Evolutionary conservation across 2,797 vertebrate genomes (phyloP), one percentile per base, ranked within the genome.

Genomic region (Crocodylus rhombifer): DNA sequence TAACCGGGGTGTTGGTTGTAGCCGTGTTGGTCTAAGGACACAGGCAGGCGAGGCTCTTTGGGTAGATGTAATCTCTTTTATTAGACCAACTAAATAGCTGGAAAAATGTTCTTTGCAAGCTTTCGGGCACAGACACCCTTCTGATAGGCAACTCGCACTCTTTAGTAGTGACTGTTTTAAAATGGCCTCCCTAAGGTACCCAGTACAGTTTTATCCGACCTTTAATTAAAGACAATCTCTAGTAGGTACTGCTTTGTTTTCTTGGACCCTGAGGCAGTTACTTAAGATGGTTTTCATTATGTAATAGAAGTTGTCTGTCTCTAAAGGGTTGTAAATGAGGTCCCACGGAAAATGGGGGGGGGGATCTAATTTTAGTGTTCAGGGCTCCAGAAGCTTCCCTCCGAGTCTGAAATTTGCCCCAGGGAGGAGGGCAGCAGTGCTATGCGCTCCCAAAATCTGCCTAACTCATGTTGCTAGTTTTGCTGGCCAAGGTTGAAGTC

Each of bases 201-300:
- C 0, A 0, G 10, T 84, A 84, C 89, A 18, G 1, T 92, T 94
- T 82, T 84, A 84, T 92, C 89, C 94, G 81, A 23, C 77, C 76
- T 93, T 88, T 88, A 84, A 92, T 90, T 81, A 87, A 55, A n/a
- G 77, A 60, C 89, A 14, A 2, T 65, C 84, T 86, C 91, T 93
- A 25, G 77, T 91, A 8, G 81, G 73, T 83, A 77, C 0, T 0
- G 1, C 1, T 67, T 65, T 84, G 76, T 76, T 80, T 74, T 42
- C 33, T 71, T 71, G 69, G 36, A 82, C 89, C 91, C 58, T 82
- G 77, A 13, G 90, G 91, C 94, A 80, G 87, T 60, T 67, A 85
- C 87, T 89, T 20, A 76, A 58, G 89, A 74, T 13, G 2, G 85
- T 69, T 88, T 62, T 71, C 30, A 2, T 33, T 84, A 88, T 65